Evolutionary conservation across 2,113 vertebrate genomes (phyloP).

Genomic region (Nanorana parkeri): DNA sequence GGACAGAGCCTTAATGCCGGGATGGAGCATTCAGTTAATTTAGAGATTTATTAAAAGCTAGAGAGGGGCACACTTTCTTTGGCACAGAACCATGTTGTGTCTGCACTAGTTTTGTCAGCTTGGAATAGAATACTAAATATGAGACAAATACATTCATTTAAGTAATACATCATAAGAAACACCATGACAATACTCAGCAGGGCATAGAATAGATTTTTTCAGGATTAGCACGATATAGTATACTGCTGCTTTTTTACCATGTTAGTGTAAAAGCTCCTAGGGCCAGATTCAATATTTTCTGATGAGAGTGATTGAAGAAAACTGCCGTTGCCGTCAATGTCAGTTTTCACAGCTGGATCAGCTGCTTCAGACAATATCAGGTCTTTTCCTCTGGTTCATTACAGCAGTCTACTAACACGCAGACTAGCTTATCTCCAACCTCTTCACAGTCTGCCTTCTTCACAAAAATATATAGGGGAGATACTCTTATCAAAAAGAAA

Average conservation of each 20-base stretch:
- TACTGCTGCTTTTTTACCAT: constrained; percentile 41
- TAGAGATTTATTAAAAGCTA: constrained; percentile 10
- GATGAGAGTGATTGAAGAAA: constrained; percentile 49
- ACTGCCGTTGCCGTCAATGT: constrained; percentile 38
- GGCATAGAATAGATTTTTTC: constrained; percentile 48
- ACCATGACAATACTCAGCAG: constrained; percentile 38
- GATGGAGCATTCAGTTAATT: background rate
- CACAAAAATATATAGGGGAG: background rate
- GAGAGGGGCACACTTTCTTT: constrained; percentile 4
- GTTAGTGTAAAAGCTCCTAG: constrained; percentile 47
- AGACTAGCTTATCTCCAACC: constrained; percentile 42
- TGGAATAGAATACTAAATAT: constrained; percentile 37
- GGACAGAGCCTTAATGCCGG: background rate
- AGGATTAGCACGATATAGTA: constrained; percentile 37
- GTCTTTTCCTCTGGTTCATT: constrained; percentile 49
- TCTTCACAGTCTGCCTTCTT: constrained; percentile 23
- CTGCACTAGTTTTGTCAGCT: constrained; percentile 20
- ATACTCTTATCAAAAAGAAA: constrained; percentile 35
- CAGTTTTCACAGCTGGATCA: constrained; percentile 51
- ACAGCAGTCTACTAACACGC: constrained; percentile 19
- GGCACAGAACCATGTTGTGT: constrained; percentile 9
- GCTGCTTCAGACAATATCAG: constrained; percentile 47
- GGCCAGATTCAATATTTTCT: constrained; percentile 52
- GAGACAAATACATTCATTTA: constrained; percentile 46
- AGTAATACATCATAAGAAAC: constrained; percentile 36